Evolutionary conservation across 2,888 invertebrate genomes (phyloP).

Genomic region (Amblyjoppa fuscipennis): DNA sequence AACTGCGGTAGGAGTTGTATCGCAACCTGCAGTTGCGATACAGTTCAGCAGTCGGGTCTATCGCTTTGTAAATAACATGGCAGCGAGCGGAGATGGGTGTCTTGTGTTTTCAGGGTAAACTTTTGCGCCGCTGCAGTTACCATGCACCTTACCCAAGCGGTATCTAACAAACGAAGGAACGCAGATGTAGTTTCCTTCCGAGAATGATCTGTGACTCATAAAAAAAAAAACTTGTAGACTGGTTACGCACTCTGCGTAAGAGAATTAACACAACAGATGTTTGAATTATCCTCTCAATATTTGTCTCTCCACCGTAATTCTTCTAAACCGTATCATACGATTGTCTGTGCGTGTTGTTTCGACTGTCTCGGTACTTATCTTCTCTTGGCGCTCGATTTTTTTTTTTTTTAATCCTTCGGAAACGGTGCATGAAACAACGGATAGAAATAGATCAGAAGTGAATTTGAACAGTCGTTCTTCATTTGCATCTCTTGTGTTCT

Average conservation of each 20-base stretch:
- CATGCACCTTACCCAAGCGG: background rate
- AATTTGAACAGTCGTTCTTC: background rate
- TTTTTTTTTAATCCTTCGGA: background rate
- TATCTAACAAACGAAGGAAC: background rate
- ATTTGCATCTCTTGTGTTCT: background rate
- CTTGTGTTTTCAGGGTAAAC: background rate
- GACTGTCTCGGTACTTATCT: background rate
- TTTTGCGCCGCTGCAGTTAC: background rate
- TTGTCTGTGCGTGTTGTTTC: background rate
- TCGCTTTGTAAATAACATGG: background rate
- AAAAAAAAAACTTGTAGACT: background rate
- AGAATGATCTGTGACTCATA: background rate
- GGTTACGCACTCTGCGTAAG: background rate
- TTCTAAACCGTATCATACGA: background rate
- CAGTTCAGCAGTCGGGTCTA: background rate
- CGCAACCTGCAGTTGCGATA: background rate
- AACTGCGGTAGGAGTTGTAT: background rate
- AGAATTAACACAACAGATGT: constrained; percentile 19
- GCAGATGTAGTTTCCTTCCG: background rate
- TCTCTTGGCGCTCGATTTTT: background rate
- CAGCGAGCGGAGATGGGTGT: background rate
- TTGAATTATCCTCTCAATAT: background rate
- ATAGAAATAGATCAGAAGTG: background rate
- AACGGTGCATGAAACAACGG: background rate
- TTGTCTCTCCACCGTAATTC: background rate